Conservation (phyloP, 2,888 invertebrate species). For the Polia nebulosa region DNA sequence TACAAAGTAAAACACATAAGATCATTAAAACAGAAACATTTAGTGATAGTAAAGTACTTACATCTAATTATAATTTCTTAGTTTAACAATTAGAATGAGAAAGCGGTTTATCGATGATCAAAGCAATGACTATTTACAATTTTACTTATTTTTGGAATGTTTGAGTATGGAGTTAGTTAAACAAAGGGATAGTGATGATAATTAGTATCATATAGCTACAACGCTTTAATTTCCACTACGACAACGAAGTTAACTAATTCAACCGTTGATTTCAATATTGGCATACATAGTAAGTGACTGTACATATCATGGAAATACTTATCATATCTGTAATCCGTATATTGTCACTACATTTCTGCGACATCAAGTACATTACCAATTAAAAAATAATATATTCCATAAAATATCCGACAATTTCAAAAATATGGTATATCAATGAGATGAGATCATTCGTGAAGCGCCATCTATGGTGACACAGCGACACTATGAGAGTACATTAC, state of each 20-base stretch:
- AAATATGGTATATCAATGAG: slow-evolving; percentile 59
- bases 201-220: slow-evolving; percentile 40
- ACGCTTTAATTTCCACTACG: slow-evolving; percentile 39
- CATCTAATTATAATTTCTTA: slow-evolving; percentile 70
- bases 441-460: slow-evolving; percentile 73
- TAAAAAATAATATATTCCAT: slow-evolving; percentile 49
- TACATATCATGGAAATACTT: slow-evolving; percentile 54
- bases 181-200: slow-evolving; percentile 31
- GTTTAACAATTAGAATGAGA: slow-evolving; percentile 72
- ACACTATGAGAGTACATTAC: slow-evolving; percentile 71
- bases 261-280: slow-evolving; percentile 34
- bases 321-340: slow-evolving; percentile 61
- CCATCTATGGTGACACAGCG: slow-evolving; percentile 74
- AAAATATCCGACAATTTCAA: slow-evolving; percentile 59
- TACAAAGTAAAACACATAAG: slow-evolving; percentile 56
- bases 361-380: slow-evolving; percentile 47
- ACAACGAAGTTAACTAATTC: slow-evolving; percentile 46
- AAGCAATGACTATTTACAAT: slow-evolving; percentile 83
- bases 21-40: slow-evolving; percentile 65
- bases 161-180: slow-evolving; percentile 78
- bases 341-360: slow-evolving; percentile 61
- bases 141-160: slow-evolving; percentile 79
- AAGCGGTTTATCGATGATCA: slow-evolving; percentile 71
- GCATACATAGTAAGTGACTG: slow-evolving; percentile 38
- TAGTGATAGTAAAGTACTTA: slow-evolving; percentile 64